These are phyloP conservation scores for Eupithecia tripunctaria DNA, from an alignment of 2,888 invertebrate species.

Conservation along the genomic window DNA sequence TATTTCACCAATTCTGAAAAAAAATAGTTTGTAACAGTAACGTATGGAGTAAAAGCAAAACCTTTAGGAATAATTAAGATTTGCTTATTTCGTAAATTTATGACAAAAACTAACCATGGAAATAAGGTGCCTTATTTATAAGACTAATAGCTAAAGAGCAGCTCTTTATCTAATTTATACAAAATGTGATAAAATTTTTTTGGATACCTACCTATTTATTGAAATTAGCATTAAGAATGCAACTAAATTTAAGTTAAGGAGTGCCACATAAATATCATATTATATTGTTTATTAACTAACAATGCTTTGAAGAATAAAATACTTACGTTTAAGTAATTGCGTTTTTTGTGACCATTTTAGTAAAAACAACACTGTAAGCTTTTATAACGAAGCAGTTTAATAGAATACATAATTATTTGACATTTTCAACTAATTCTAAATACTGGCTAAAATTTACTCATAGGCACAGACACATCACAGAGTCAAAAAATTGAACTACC, in stretches of 20 bases:
- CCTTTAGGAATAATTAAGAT: background rate
- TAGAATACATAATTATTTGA: background rate
- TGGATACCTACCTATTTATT: slow-evolving; percentile 46
- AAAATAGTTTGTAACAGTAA: background rate
- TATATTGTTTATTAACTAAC: background rate
- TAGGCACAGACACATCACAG: slow-evolving; percentile 74
- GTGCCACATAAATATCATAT: slow-evolving; percentile 32
- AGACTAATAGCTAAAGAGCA: slow-evolving; percentile 42
- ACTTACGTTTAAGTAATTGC: background rate
- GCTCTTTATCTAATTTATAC: slow-evolving; percentile 36
- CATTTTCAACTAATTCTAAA: slow-evolving; percentile 41
- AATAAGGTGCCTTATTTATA: slow-evolving; percentile 21
- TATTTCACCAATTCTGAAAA: background rate
- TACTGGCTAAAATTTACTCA: slow-evolving; percentile 63
- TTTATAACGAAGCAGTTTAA: slow-evolving; percentile 20
- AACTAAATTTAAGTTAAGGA: slow-evolving; percentile 34
- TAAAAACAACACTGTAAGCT: background rate
- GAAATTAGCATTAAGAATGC: slow-evolving; percentile 63
- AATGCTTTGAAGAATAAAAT: slow-evolving; percentile 5
- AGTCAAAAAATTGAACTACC: slow-evolving; percentile 27
- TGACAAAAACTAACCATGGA: background rate
- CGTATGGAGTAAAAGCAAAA: background rate
- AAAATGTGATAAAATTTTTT: slow-evolving; percentile 45
- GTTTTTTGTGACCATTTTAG: background rate
- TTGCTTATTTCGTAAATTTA: background rate